Evolutionary conservation across 2,888 invertebrate genomes (phyloP), one percentile per base, ranked within the genome.

Genomic region (Lycia hirtaria): DNA sequence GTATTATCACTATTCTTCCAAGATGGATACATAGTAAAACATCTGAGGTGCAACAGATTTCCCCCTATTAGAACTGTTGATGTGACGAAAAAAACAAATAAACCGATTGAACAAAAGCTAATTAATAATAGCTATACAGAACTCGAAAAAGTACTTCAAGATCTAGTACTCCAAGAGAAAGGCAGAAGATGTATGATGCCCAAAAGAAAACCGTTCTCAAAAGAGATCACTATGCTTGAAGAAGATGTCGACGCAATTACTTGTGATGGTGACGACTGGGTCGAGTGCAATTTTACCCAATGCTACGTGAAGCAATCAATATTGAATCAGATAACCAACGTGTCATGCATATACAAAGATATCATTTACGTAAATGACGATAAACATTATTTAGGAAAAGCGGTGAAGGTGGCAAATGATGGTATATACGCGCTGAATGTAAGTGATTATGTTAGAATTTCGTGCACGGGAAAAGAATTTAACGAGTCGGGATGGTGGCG

Each of bases 221-320:
- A 94, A 4, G 96, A 96, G 69, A 95, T 97, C 35, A 94, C 94
- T 86, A 93, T 94, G 75, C 96, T 95, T 70, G 93, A 96, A 56
- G 91, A 93, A 64, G 80, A 93, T n/a, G 90, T 94, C 10, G 92
- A 94, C 0, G 93, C 93, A 0, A 85, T 97, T 2, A 83, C 92
- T 14, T 98, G 98, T 76, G 7, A 84, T 76, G 71, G 92, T 83
- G 56, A 92, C 87, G 95, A 97, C 78, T 98, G 98, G 98, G 96
- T 97, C 1, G 92, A 91, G 67, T 95, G 96, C 67, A 92, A 93
- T 76, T 87, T 88, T 24, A 53, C 61, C 1, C 28, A 61, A 41
- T 68, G 68, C 30, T 51, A 33, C 6, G 55, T 52, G 5, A 92
- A 93, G 35, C 83, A 62, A n/a, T 45, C 66, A 2, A 71, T 78